phyloP scores from a whole-genome alignment of 1,140 invertebrate species.

The Cyrtorhinus lividipennis region DNA sequence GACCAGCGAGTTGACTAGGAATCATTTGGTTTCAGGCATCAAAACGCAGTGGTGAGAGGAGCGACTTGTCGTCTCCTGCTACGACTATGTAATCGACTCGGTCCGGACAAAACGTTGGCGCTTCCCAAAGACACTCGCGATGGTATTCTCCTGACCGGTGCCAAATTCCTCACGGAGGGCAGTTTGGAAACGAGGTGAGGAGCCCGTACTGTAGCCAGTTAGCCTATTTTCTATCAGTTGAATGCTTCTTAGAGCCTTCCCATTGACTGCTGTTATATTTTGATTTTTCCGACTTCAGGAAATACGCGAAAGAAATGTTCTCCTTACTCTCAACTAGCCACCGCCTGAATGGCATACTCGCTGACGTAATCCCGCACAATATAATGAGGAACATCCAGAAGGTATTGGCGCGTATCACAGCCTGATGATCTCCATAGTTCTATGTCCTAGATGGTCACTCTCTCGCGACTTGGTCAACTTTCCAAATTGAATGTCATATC shows the following conservation, averaged over 20 bases:
- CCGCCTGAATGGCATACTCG: slow-evolving; percentile 44
- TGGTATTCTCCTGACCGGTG: slow-evolving; percentile 58
- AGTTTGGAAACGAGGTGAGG: slow-evolving; percentile 65
- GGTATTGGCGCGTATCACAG: slow-evolving; percentile 22
- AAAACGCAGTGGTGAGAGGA: slow-evolving; percentile 69
- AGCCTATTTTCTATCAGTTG: not conserved
- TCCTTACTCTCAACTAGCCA: slow-evolving; percentile 40
- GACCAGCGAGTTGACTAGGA: too few species aligned
- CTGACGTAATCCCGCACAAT: slow-evolving; percentile 47
- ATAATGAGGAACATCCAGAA: slow-evolving; percentile 51
- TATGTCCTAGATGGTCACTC: too few species aligned
- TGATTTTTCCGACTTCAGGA: slow-evolving; percentile 33
- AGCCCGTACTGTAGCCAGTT: not conserved
- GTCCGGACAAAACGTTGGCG: slow-evolving; percentile 54
- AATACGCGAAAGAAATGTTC: slow-evolving; percentile 51
- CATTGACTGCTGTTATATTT: too few species aligned
- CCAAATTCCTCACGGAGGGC: slow-evolving; percentile 71
- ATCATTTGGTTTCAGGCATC: slow-evolving; percentile 53
- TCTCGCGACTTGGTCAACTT: too few species aligned
- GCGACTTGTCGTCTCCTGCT: slow-evolving; percentile 63
- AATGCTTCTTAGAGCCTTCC: slow-evolving; percentile 8
- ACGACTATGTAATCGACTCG: slow-evolving; percentile 47
- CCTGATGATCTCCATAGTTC: slow-evolving; percentile 41
- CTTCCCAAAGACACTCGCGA: slow-evolving; percentile 63
- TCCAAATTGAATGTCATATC: too few species aligned